Evolutionary conservation across 2,888 invertebrate species (phyloP), one percentile per base, ranked within the genome.

Genomic region (Calameuta idolon): DNA sequence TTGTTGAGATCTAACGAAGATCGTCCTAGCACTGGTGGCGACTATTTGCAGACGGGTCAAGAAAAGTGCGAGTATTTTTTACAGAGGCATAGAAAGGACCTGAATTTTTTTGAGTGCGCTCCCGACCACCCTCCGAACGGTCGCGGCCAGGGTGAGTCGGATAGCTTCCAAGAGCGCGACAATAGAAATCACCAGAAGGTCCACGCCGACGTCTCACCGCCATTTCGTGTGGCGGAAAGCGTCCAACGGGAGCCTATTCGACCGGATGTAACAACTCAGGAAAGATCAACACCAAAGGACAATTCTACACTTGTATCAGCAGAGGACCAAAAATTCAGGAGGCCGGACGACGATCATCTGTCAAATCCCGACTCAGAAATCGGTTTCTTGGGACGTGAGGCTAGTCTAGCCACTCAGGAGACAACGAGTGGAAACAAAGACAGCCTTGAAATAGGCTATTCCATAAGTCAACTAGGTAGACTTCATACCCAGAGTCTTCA

Each of bases 51-150:
- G 37, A 86, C 85, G 5, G 84, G 84, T 69, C 85, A 82, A 30
- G 87, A 89, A 69, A 89, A 88, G 75, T 88, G 87, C 81, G 87
- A 89, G 73, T 87, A 89, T 85, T 89, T 89, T 85, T 86, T 89
- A 81, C 85, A 83, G 34, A 82, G 84, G 75, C 83, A 83, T n/a
- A 83, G 83, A 75, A 85, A 82, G 74, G 81, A 82, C 30, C 34
- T 82, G 76, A 83, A 86, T 86, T 87, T 87, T 83, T 87, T 86
- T 83, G 85, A 86, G 35, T 76, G 69, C 33, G 76, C 78, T 12
- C 68, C 81, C 76, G 74, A 34, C 74, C 37, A 33, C 33, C 71
- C 71, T 12, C 71, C 71, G 71, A 71, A 34, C 12, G 23, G 30
- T 12, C 76, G 31, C 34, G 73, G 55, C 31, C 40, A 30, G 34